phyloP scores from a whole-genome alignment of 2,113 vertebrate genomes.

The Chaetodon auriga region DNA sequence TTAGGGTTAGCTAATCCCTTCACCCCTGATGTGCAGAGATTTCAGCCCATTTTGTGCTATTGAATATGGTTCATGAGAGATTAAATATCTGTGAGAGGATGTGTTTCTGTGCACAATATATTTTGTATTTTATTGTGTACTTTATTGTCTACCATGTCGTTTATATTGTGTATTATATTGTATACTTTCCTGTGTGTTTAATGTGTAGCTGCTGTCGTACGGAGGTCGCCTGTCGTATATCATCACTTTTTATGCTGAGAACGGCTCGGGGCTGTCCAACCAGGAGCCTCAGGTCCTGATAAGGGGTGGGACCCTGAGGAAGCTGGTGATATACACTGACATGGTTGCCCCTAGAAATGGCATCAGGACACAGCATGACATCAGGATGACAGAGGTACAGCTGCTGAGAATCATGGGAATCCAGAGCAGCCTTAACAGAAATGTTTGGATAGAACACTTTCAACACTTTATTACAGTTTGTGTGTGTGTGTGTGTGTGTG shows the following conservation, averaged over 20 bases:
- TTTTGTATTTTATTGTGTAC: too few species aligned
- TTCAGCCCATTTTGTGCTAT: too few species aligned
- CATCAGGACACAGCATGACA: conserved; percentile 79
- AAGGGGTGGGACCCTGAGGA: conserved; percentile 88
- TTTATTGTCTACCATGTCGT: too few species aligned
- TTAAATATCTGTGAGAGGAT: too few species aligned
- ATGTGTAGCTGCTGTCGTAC: conserved; percentile 89
- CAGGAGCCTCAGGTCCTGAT: conserved; percentile 95
- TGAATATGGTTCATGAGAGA: too few species aligned
- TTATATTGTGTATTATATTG: background rate
- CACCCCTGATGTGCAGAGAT: too few species aligned
- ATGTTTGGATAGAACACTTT: background rate
- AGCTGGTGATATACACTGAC: conserved; percentile 89
- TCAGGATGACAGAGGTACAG: conserved; percentile 92
- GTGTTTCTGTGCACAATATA: background rate
- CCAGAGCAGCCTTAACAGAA: background rate
- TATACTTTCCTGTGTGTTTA: background rate
- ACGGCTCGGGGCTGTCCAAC: conserved; percentile 87
- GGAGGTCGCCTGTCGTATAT: conserved; percentile 90
- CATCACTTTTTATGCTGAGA: conserved; percentile 87
- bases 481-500: conserved; percentile 41
- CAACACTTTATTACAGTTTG: background rate
- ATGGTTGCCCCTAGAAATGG: conserved; percentile 86
- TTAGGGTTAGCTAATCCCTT: too few species aligned
- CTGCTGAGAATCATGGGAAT: conserved; percentile 7